phyloP scores from a whole-genome alignment of 2,888 invertebrate genomes.

The Hydraecia micacea region DNA sequence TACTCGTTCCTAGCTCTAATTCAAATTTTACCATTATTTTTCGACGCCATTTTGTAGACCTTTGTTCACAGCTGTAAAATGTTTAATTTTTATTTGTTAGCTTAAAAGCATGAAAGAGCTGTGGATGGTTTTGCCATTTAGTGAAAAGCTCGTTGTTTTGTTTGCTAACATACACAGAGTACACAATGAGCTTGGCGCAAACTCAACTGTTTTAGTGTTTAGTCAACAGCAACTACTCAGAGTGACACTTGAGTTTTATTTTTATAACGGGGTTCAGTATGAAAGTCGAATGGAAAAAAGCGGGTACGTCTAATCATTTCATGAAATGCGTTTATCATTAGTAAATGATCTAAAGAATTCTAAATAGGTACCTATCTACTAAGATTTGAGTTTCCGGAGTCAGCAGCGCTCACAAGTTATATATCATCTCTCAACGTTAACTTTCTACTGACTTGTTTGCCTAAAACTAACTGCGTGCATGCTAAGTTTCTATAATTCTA shows the following conservation, averaged over 20 bases:
- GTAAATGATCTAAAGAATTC: not conserved
- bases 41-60: conserved; percentile 31
- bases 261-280: not conserved
- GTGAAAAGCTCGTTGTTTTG: conserved; percentile 33
- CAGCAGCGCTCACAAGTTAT: not conserved
- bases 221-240: conserved; percentile 15
- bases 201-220: conserved; percentile 36
- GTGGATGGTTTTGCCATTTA: conserved; percentile 41
- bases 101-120: conserved; percentile 39
- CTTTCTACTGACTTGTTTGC: not conserved
- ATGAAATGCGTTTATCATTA: not conserved
- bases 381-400: not conserved
- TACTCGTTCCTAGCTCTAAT: conserved; percentile 53
- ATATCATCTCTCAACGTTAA: not conserved
- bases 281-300: not conserved
- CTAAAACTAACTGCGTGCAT: not conserved
- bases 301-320: not conserved
- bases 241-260: conserved; percentile 6
- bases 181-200: conserved; percentile 34
- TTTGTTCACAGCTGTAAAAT: conserved; percentile 26
- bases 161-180: conserved; percentile 32
- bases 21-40: conserved; percentile 52
- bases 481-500: not conserved
- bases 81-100: conserved; percentile 46
- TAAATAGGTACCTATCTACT: too few species aligned